These are phyloP conservation scores for Zaprionus africanus DNA, from an alignment of 1,140 invertebrate species.

Conservation along the genomic window DNA sequence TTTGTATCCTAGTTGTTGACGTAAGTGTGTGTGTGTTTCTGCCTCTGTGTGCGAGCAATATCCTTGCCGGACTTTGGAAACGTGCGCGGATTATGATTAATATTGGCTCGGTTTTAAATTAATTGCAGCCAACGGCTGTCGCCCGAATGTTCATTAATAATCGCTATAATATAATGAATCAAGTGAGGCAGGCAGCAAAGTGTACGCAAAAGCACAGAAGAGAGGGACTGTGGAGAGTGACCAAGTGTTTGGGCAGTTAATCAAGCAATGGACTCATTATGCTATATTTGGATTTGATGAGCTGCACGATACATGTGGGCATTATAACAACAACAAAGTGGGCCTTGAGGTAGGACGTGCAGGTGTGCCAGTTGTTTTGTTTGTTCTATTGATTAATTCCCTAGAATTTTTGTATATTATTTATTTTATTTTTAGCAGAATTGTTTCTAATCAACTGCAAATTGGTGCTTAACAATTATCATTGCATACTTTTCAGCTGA, in stretches of 20 bases:
- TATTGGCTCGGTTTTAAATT: constrained; percentile 76
- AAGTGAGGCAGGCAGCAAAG: not conserved
- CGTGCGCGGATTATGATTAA: constrained; percentile 73
- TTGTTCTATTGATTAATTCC: not conserved
- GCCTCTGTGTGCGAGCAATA: constrained; percentile 20
- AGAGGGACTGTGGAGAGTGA: not conserved
- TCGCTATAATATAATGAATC: constrained; percentile 16
- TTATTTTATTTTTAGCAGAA: not conserved
- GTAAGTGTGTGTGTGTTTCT: constrained; percentile 9
- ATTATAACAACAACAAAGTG: not conserved
- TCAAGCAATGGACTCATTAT: constrained; percentile 19
- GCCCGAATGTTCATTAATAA: constrained; percentile 39
- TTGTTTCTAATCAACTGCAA: not conserved
- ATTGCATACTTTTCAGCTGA: constrained; percentile 14
- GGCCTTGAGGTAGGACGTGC: constrained; percentile 1
- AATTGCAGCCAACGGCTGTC: constrained; percentile 58
- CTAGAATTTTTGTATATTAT: not conserved
- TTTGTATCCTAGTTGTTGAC: constrained; percentile 21
- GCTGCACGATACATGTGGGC: not conserved
- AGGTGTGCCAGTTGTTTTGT: not conserved
- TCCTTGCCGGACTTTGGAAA: constrained; percentile 46
- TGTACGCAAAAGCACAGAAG: no score
- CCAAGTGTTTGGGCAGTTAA: constrained; percentile 25
- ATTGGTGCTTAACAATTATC: not conserved
- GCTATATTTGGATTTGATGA: constrained; percentile 29